Conservation (phyloP, 1,140 invertebrate genomes). For the Drosophila malerkotliana region DNA sequence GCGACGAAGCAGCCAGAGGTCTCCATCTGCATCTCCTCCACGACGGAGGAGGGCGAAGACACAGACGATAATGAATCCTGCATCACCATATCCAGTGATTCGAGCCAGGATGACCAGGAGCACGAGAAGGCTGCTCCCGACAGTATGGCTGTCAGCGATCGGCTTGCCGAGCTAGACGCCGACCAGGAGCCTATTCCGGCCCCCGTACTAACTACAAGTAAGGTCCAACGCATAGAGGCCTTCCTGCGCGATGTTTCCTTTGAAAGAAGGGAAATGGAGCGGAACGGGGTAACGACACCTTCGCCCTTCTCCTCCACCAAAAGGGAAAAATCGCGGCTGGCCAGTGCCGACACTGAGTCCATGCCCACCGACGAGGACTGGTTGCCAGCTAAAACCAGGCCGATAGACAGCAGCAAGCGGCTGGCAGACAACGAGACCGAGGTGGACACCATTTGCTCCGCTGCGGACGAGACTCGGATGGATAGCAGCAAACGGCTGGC, state of each 20-base stretch:
- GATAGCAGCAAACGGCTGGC: slow-evolving; percentile 49
- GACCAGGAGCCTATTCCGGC: neutral
- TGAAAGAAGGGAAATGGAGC: slow-evolving; percentile 36
- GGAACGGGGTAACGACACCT: neutral
- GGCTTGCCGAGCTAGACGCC: neutral
- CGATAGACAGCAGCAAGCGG: slow-evolving; percentile 30
- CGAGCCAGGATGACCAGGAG: slow-evolving; percentile 38
- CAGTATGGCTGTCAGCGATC: slow-evolving; percentile 50
- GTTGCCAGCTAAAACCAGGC: slow-evolving; percentile 2
- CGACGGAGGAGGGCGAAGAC: slow-evolving; percentile 51
- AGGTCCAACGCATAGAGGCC: slow-evolving; percentile 63
- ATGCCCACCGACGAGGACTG: slow-evolving; percentile 59
- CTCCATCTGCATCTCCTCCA: slow-evolving; percentile 70
- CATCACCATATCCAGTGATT: slow-evolving; percentile 68
- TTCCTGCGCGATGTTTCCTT: slow-evolving; percentile 74
- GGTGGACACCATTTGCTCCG: slow-evolving; percentile 27
- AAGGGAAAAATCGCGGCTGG: slow-evolving; percentile 33
- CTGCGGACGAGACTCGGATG: slow-evolving; percentile 13
- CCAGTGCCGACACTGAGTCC: slow-evolving; percentile 73
- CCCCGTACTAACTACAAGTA: slow-evolving; percentile 38
- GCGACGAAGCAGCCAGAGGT: slow-evolving; percentile 8
- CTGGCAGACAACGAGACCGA: slow-evolving; percentile 42
- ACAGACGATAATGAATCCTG: slow-evolving; percentile 26
- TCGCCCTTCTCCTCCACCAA: slow-evolving; percentile 3
- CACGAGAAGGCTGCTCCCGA: slow-evolving; percentile 20